phyloP scores from a whole-genome alignment of 2,888 invertebrate genomes.

The Cheilosia vernalis region DNA sequence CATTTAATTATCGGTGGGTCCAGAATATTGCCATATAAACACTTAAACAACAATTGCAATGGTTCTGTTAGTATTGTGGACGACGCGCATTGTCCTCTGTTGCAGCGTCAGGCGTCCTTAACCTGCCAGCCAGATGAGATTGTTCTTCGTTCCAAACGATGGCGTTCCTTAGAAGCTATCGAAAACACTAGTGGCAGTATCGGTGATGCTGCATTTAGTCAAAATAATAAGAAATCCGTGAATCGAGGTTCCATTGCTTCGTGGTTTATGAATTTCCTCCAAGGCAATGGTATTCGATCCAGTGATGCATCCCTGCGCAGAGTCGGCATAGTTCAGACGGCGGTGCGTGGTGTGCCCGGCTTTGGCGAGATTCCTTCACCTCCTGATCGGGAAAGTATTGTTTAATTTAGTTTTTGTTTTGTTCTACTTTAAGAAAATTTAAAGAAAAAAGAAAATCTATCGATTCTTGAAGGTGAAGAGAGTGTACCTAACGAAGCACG shows the following conservation, averaged over 20 bases:
- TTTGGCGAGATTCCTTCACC: slow-evolving; percentile 81
- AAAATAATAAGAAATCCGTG: slow-evolving; percentile 85
- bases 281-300: slow-evolving; percentile 88
- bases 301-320: slow-evolving; percentile 83
- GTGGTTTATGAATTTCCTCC: slow-evolving; percentile 91
- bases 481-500: slow-evolving; percentile 35
- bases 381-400: slow-evolving; percentile 83
- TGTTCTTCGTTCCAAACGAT: slow-evolving; percentile 87
- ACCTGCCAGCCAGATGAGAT: slow-evolving; percentile 82
- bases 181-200: slow-evolving; percentile 81
- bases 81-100: slow-evolving; percentile 81
- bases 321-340: slow-evolving; percentile 80
- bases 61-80: slow-evolving; percentile 82
- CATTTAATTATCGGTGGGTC: slow-evolving; percentile 74
- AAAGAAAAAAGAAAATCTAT: slow-evolving; percentile 1
- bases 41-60: slow-evolving; percentile 83
- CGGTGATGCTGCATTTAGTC: slow-evolving; percentile 79
- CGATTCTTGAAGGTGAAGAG: slow-evolving; percentile 54
- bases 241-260: slow-evolving; percentile 87
- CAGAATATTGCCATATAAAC: slow-evolving; percentile 78
- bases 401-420: slow-evolving; percentile 76
- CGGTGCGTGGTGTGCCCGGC: slow-evolving; percentile 81
- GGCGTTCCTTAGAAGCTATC: slow-evolving; percentile 91
- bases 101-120: slow-evolving; percentile 82
- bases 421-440: slow-evolving; percentile 35